phyloP scores from a whole-genome alignment of 2,797 vertebrate species.

The Acipenser transmontanus region DNA sequence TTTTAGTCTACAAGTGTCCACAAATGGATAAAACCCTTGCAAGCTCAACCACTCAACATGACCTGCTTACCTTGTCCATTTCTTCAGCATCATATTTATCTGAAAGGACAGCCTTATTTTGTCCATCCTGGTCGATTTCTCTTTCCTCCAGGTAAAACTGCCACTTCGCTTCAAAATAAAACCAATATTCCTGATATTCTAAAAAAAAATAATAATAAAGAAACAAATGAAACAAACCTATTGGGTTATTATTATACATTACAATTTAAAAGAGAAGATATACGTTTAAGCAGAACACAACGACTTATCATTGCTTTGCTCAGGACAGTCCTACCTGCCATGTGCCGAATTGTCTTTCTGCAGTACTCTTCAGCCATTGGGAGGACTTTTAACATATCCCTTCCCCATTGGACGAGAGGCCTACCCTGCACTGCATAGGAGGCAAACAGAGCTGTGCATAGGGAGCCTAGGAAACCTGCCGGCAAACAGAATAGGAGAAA shows the following conservation, averaged over 20 bases:
- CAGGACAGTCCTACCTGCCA: conserved; percentile 68
- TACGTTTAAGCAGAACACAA: neutral
- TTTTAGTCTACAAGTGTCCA: no score
- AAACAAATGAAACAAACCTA: conserved; percentile 1
- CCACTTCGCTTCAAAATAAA: conserved; percentile 98
- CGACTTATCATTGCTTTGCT: neutral
- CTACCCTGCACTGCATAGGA: conserved; percentile 86
- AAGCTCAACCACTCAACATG: no score
- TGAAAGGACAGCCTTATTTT: conserved; percentile 70
- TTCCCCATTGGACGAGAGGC: conserved; percentile 79
- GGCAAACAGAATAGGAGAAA: neutral
- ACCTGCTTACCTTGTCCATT: conserved; percentile 73
- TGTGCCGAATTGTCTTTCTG: conserved; percentile 87
- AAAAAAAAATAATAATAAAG: conserved; percentile 12
- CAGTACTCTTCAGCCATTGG: conserved; percentile 87
- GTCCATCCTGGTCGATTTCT: conserved; percentile 72
- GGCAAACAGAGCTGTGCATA: conserved; percentile 88
- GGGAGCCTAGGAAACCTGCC: conserved; percentile 86
- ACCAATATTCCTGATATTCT: conserved; percentile 98
- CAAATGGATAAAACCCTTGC: no score
- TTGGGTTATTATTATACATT: neutral
- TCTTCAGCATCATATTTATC: conserved; percentile 76
- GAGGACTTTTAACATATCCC: conserved; percentile 80
- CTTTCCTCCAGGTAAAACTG: conserved; percentile 95
- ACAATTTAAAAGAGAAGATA: conserved; percentile 7